Conservation (phyloP, 2,888 invertebrate species). For the Chloromyia formosa region DNA sequence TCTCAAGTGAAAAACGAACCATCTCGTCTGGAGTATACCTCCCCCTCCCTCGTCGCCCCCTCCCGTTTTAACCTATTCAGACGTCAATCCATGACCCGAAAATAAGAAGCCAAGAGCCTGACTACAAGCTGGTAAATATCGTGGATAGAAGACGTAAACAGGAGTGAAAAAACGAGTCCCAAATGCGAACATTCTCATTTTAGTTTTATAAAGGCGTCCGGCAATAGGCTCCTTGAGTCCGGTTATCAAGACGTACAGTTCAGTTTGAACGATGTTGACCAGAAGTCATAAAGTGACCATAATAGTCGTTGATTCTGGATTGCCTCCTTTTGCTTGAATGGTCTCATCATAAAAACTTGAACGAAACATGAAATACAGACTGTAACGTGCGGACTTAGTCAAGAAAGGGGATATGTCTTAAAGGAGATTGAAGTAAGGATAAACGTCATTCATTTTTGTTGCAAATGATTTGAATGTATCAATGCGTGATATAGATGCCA, state of each 20-base stretch:
- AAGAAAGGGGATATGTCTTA: too few species aligned
- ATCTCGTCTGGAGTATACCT: slow-evolving; percentile 1
- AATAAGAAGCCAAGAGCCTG: neutral
- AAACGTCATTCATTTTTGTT: too few species aligned
- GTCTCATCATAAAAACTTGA: neutral
- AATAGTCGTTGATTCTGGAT: slow-evolving; percentile 20
- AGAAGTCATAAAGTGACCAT: slow-evolving; percentile 21
- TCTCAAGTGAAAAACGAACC: neutral
- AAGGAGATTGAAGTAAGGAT: too few species aligned
- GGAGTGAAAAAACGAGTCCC: neutral
- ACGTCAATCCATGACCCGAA: slow-evolving; percentile 5
- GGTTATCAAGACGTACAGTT: neutral
- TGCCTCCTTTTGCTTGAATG: neutral
- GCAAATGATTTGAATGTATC: too few species aligned
- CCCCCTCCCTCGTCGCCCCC: neutral
- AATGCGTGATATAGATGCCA: too few species aligned
- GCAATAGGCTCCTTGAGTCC: neutral
- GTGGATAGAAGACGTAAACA: too few species aligned
- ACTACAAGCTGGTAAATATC: too few species aligned
- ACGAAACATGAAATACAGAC: too few species aligned
- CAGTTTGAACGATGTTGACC: slow-evolving; percentile 6
- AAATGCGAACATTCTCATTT: neutral
- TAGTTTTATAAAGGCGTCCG: neutral
- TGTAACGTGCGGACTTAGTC: too few species aligned
- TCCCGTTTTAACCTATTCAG: neutral